phyloP scores from a whole-genome alignment of 2,797 vertebrate genomes.

The Cynopterus sphinx region DNA sequence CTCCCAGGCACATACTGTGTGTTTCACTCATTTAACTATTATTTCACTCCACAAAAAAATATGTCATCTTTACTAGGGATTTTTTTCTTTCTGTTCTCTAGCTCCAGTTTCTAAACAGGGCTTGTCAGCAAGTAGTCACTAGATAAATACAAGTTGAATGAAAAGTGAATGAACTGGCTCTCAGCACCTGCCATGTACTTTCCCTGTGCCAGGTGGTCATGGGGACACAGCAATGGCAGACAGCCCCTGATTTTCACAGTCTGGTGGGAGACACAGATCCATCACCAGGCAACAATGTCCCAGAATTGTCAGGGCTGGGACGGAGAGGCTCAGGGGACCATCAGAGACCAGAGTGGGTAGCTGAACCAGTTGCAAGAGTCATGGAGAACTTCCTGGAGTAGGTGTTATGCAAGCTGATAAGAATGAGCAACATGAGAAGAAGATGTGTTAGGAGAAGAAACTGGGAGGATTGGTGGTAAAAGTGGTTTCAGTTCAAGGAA shows the following conservation, averaged over 20 bases:
- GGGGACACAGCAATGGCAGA: not conserved
- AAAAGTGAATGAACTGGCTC: not conserved
- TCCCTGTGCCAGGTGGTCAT: not conserved
- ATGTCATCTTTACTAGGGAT: not conserved
- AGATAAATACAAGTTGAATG: not conserved
- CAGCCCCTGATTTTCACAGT: not conserved
- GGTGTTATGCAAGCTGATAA: not conserved
- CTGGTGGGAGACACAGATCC: not conserved
- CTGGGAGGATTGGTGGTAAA: not conserved
- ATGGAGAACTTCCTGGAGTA: conserved; percentile 8
- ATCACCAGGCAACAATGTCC: not conserved
- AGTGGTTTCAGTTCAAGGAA: conserved; percentile 45
- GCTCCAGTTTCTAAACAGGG: not conserved
- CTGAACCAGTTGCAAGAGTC: not conserved
- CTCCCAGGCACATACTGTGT: not conserved
- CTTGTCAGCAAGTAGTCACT: not conserved
- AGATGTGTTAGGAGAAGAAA: not conserved
- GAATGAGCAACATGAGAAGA: not conserved
- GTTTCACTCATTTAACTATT: not conserved
- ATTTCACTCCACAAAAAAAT: not conserved
- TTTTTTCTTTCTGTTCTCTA: not conserved
- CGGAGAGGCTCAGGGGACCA: not conserved
- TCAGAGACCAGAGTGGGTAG: not conserved
- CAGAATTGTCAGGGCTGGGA: not conserved
- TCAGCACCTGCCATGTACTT: not conserved